A percentile compares a stretch with the other conserved stretches of the same genome.
Evolutionary conservation across 2,888 invertebrate genomes (phyloP).

Genomic region (Microplitis deprimator): DNA sequence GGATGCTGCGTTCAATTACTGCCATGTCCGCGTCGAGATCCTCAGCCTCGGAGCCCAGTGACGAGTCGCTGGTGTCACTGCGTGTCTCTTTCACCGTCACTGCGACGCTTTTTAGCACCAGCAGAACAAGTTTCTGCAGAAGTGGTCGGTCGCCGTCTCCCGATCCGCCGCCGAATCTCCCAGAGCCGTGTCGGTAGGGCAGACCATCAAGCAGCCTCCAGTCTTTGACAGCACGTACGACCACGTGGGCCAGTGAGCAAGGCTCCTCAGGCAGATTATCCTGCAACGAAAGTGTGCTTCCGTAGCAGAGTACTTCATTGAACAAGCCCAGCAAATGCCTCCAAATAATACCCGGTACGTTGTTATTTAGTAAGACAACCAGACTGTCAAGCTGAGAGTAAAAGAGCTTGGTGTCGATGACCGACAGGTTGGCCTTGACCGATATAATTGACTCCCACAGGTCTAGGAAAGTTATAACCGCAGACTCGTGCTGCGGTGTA

Average conservation of each 20-base stretch:
- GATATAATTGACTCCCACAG: constrained; percentile 93
- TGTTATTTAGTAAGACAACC: constrained; percentile 79
- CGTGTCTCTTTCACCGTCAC: constrained; percentile 92
- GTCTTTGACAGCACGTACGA: constrained; percentile 89
- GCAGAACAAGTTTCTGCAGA: constrained; percentile 87
- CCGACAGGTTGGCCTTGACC: constrained; percentile 90
- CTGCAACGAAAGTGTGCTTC: constrained; percentile 90
- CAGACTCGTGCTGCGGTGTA: constrained; percentile 72
- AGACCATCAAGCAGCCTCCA: constrained; percentile 79
- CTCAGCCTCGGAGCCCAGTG: constrained; percentile 87
- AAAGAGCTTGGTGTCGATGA: constrained; percentile 90
- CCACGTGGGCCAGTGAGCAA: constrained; percentile 87
- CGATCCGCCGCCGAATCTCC: constrained; percentile 72
- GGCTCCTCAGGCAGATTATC: constrained; percentile 91
- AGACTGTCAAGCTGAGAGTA: constrained; percentile 88
- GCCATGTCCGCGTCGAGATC: constrained; percentile 92
- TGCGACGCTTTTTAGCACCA: constrained; percentile 90
- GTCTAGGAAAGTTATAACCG: constrained; percentile 83
- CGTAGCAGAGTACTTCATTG: constrained; percentile 92
- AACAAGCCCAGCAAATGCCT: constrained; percentile 87
- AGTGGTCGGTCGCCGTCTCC: constrained; percentile 76
- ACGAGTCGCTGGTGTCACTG: constrained; percentile 88
- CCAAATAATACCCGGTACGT: constrained; percentile 87
- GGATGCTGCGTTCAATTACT: constrained; percentile 87
- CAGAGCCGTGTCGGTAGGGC: constrained; percentile 72